Conservation (phyloP, 2,113 vertebrate species). For the Recurvirostra avosetta region DNA sequence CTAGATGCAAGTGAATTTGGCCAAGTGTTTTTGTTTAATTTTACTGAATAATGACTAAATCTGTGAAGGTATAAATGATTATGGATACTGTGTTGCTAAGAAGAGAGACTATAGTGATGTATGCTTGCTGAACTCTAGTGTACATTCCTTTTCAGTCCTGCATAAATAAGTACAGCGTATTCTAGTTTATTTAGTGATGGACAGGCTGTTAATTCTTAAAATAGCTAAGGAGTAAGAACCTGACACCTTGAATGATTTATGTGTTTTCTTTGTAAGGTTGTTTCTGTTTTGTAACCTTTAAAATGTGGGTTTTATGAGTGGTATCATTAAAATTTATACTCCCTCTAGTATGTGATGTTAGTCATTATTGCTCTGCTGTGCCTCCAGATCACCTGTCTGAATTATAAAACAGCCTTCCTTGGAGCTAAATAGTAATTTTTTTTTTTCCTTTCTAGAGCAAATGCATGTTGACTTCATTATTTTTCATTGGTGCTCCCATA, state of each 20-base stretch:
- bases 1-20: neutral
- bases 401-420: slow-evolving; percentile 48
- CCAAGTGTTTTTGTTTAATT: neutral
- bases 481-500: neutral
- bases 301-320: slow-evolving; percentile 64
- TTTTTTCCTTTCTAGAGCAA: neutral
- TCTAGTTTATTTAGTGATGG: slow-evolving; percentile 30
- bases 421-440: neutral
- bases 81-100: neutral
- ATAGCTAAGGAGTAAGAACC: slow-evolving; percentile 45
- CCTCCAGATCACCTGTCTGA: slow-evolving; percentile 53
- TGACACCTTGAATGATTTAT: slow-evolving; percentile 56
- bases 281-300: slow-evolving; percentile 72
- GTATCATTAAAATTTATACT: slow-evolving; percentile 69
- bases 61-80: neutral
- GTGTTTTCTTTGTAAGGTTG: slow-evolving; percentile 63
- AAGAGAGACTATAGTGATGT: neutral
- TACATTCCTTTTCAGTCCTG: neutral
- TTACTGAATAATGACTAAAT: neutral
- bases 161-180: neutral
- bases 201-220: slow-evolving; percentile 57
- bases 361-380: slow-evolving; percentile 61
- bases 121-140: neutral
- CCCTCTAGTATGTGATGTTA: slow-evolving; percentile 47
- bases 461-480: neutral